Base-by-base conservation (phyloP, 2,113 vertebrate species). In the Passerina amoena region DNA sequence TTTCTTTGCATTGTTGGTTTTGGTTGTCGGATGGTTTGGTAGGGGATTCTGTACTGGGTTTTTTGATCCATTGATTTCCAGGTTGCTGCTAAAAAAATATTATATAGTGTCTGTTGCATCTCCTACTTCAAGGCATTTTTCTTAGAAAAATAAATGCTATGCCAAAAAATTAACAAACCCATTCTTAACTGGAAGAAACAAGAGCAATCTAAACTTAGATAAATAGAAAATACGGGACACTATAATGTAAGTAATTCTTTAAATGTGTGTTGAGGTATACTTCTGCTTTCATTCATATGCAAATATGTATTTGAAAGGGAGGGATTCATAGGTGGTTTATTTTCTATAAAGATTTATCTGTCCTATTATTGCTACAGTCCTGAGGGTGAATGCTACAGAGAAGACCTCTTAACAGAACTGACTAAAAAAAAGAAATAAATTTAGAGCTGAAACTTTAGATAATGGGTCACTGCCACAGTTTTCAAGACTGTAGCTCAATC, bases 61-160 rank as follows among this genome's bases (percentile, higher is more conserved):
- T 88, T 57, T 51, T 96, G 54, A 85, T 91, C 18, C 14, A 57
- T 77, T 91, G 69, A 89, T 96, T 88, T 80, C 47, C 50, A 90
- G 21, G 64, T 88, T 94, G 50, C 35, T 63, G 37, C 77, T 96
- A 93, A 79, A 91, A 91, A 94, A 94, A 92, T 72, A 72, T 89
- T 88, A 89, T 73, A 53, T 50, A 76, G 18, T 50, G 77, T 91
- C 84, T 95, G 40, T 65, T 92, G 19, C 47, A 81, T 89, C 76
- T 94, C 44, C 75, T 95, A 44, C 30, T 88, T 56, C 76, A 77
- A 94, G 50, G 25, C 10, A 88, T 95, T 97, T 95, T 96, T 94
- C 93, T 87, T 94, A 88, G 42, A n/a, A 83, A 79, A 96, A 96
- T 73, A 96, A 88, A 82, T 88, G 20, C 93, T 91, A 96, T 94